Conservation (phyloP, 2,113 vertebrate genomes). For the Odocoileus virginianus region DNA sequence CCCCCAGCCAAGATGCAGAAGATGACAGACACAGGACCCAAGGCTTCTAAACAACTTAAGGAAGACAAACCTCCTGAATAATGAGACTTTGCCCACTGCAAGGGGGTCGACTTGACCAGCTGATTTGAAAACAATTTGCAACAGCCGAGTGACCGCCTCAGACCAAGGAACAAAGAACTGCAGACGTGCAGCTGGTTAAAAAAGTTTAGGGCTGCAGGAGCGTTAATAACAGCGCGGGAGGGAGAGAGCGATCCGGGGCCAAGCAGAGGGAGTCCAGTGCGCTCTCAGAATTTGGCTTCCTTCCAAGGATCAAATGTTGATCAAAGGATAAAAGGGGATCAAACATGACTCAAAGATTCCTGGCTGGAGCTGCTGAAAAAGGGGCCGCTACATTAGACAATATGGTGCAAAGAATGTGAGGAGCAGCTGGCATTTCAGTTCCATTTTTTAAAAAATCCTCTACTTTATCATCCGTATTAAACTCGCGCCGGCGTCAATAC, state of each 20-base stretch:
- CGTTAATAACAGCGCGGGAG: not conserved
- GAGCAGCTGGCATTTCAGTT: constrained; percentile 7
- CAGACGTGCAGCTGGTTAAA: not conserved
- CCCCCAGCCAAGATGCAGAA: not conserved
- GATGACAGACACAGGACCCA: not conserved
- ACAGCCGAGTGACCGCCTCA: not conserved
- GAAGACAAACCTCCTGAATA: not conserved
- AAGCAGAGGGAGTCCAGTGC: not conserved
- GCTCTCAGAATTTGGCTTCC: not conserved
- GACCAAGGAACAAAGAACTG: not conserved
- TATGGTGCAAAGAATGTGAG: not conserved
- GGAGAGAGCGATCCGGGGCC: not conserved
- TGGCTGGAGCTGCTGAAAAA: not conserved
- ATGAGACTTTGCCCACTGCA: not conserved
- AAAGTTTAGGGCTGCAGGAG: not conserved
- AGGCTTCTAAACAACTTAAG: not conserved
- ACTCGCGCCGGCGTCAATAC: not conserved
- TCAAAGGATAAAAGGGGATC: constrained; percentile 41
- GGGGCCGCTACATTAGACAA: constrained; percentile 34
- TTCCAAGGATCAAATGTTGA: constrained; percentile 51
- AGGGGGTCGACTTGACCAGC: not conserved
- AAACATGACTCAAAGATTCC: constrained; percentile 41
- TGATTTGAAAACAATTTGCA: not conserved
- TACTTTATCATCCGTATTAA: not conserved
- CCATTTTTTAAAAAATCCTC: constrained; percentile 31